A percentile compares a stretch with the other conserved stretches of the same genome.
Evolutionary conservation across 30 jellyfish, hydroid and myxozoan species (phyloP).

Genomic region (Pelagia noctiluca): DNA sequence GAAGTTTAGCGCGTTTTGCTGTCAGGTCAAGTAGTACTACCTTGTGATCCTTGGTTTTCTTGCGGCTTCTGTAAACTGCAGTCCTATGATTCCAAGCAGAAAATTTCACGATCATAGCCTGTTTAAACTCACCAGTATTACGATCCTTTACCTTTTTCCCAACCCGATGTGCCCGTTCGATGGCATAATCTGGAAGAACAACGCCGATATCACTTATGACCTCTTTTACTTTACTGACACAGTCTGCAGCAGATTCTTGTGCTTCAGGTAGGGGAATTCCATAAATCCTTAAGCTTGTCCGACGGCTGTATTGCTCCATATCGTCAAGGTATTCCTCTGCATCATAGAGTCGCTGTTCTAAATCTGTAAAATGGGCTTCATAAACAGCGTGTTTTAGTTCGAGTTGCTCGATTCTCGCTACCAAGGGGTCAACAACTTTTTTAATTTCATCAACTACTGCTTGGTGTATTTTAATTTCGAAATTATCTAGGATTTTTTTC

Average conservation of each 20-base stretch:
- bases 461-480: not conserved
- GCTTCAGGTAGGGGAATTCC: not conserved
- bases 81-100: slow-evolving; percentile 9
- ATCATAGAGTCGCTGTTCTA: slow-evolving; percentile 2
- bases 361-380: slow-evolving; percentile 7
- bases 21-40: slow-evolving; percentile 1
- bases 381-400: not conserved
- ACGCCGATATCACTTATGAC: not conserved
- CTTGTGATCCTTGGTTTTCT: not conserved
- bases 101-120: slow-evolving; percentile 13
- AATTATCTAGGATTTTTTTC: not conserved
- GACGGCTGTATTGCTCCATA: slow-evolving; percentile 21
- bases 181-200: slow-evolving; percentile 1
- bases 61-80: slow-evolving; percentile 8
- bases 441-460: not conserved
- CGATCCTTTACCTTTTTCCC: not conserved
- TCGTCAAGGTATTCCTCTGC: slow-evolving; percentile 4
- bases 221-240: slow-evolving; percentile 3
- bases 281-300: slow-evolving; percentile 28
- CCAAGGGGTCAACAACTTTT: not conserved
- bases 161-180: slow-evolving; percentile 26
- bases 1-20: not conserved
- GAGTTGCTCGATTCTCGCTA: not conserved
- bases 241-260: not conserved
- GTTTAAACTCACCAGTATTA: not conserved